A percentile compares a stretch with the other conserved stretches of the same genome.
These are phyloP conservation scores for Litocranius walleri DNA, from an alignment of 2,113 vertebrate species.

Conservation along the genomic window DNA sequence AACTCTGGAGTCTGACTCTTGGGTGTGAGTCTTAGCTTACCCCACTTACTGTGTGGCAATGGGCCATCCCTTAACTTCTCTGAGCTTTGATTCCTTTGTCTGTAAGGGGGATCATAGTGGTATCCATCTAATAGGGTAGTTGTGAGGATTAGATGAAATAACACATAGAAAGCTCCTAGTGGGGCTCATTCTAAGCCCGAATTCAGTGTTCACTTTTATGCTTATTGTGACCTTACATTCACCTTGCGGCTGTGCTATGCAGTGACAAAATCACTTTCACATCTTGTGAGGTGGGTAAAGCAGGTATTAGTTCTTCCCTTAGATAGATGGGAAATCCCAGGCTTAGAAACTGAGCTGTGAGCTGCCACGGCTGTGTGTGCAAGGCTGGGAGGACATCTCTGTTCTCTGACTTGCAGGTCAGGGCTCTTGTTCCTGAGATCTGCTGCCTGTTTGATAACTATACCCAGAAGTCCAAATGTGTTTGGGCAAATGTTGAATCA, in stretches of 20 bases:
- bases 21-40: not conserved
- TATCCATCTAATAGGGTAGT: not conserved
- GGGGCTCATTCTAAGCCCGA: not conserved
- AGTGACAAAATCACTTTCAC: not conserved
- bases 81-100: not conserved
- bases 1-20: not conserved
- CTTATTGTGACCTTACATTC: not conserved
- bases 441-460: not conserved
- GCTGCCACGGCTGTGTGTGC: accelerated
- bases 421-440: not conserved
- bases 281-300: not conserved
- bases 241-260: not conserved
- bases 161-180: not conserved
- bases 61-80: not conserved
- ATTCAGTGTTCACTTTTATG: not conserved
- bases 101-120: not conserved
- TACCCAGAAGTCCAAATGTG: not conserved
- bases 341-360: not conserved
- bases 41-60: not conserved
- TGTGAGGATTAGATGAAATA: not conserved
- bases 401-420: not conserved
- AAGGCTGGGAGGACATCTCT: not conserved
- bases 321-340: not conserved
- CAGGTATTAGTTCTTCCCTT: not conserved
- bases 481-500: not conserved